phyloP scores from a whole-genome alignment of 2,797 vertebrate genomes.

The Neomorphus geoffroyi region DNA sequence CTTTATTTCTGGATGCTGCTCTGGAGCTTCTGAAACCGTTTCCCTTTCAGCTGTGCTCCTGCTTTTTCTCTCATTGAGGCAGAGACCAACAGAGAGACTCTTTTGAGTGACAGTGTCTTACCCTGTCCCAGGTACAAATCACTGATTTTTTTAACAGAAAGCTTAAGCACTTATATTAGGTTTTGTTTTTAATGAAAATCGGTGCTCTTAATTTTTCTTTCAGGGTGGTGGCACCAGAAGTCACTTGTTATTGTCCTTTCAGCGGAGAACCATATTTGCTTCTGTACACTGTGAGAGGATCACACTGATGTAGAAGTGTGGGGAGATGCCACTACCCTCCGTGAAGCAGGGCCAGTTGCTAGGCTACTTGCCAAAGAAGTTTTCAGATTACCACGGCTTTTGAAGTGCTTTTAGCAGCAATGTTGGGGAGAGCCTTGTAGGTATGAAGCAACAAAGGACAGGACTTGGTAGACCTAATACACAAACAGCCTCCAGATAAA shows the following conservation, averaged over 20 bases:
- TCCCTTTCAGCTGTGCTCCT: neutral
- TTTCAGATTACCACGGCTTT: neutral
- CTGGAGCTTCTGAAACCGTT: neutral
- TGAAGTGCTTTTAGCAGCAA: neutral
- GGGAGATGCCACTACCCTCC: neutral
- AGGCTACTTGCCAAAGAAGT: neutral
- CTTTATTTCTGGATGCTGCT: neutral
- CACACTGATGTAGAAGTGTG: rapidly evolving
- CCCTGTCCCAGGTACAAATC: neutral
- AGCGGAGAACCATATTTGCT: rapidly evolving
- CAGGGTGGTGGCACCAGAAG: rapidly evolving
- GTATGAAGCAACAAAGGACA: neutral
- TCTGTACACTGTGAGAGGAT: neutral
- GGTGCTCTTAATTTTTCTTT: neutral
- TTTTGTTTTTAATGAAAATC: neutral
- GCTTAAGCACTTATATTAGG: neutral
- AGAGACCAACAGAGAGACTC: neutral
- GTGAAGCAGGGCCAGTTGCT: rapidly evolving
- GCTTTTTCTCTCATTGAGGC: neutral
- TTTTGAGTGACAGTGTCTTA: neutral
- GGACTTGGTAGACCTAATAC: neutral
- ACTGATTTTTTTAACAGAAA: neutral
- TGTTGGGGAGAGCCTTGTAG: neutral
- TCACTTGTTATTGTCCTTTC: neutral
- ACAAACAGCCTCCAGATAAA: slow-evolving; percentile 1